These are phyloP conservation scores for Habropoda laboriosa DNA, from an alignment of 1,140 invertebrate genomes.

Conservation along the genomic window DNA sequence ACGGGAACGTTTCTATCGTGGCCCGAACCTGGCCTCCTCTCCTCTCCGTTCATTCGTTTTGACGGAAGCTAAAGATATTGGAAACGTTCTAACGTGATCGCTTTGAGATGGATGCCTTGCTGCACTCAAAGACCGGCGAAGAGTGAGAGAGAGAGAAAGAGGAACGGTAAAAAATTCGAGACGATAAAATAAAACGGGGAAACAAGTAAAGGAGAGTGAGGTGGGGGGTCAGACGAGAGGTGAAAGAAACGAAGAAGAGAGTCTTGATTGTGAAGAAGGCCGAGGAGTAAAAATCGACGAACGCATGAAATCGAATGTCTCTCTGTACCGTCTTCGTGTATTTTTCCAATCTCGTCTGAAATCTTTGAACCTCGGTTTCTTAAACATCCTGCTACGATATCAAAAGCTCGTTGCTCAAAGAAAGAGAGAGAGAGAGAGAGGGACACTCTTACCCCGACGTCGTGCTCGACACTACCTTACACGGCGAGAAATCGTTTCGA, in stretches of 20 bases:
- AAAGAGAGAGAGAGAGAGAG: no score
- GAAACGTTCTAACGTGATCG: constrained; percentile 53
- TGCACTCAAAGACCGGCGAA: constrained; percentile 7
- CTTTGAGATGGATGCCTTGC: constrained; percentile 44
- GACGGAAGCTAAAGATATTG: constrained; percentile 54
- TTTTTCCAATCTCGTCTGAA: constrained; percentile 27
- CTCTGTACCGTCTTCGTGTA: neutral
- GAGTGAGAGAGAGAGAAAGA: neutral
- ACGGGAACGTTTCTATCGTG: constrained; percentile 43
- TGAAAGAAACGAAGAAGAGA: no score
- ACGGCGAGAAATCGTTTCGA: no score
- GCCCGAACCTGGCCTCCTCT: neutral
- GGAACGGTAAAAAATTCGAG: neutral
- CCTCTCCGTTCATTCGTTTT: constrained; percentile 46
- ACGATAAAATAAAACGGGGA: constrained; percentile 31
- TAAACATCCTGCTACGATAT: neutral
- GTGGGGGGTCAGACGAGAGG: no score
- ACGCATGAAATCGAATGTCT: constrained; percentile 34
- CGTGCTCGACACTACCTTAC: no score
- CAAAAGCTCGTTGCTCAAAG: neutral
- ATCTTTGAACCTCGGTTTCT: constrained; percentile 32
- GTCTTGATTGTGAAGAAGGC: constrained; percentile 15
- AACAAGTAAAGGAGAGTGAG: no score
- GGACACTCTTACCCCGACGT: no score
- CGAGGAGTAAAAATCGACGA: constrained; percentile 3